These are phyloP conservation scores for Pachypanchax playfairii DNA, from an alignment of 2,113 vertebrate species.

Conservation along the genomic window DNA sequence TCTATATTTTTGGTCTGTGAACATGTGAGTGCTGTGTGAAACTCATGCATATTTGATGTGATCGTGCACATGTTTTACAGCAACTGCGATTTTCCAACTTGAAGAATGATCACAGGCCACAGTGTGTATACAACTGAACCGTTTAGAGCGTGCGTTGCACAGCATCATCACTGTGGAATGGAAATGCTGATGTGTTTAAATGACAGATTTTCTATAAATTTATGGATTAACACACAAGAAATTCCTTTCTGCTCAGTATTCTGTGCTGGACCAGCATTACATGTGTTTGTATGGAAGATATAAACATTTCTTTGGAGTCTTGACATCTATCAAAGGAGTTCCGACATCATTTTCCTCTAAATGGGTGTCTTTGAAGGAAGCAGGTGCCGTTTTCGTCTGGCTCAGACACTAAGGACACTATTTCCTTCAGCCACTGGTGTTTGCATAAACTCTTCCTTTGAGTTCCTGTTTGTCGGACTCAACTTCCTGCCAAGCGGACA, in stretches of 20 bases:
- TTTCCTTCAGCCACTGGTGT: conserved; percentile 73
- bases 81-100: conserved; percentile 19
- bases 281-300: conserved; percentile 6
- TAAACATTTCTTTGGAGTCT: too few species aligned
- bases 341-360: conserved; percentile 57
- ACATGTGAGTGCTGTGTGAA: conserved; percentile 54
- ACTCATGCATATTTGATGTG: conserved; percentile 70
- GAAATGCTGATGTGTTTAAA: conserved; percentile 41
- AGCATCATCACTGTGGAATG: conserved; percentile 39
- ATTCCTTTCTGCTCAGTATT: conserved; percentile 3
- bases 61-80: conserved; percentile 51
- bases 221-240: not conserved
- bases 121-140: conserved; percentile 28
- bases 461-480: conserved; percentile 68
- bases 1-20: conserved; percentile 69
- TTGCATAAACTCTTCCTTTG: conserved; percentile 75
- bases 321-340: conserved; percentile 52
- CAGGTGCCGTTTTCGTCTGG: conserved; percentile 77
- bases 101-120: conserved; percentile 39
- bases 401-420: conserved; percentile 67
- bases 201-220: conserved; percentile 21
- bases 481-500: conserved; percentile 79
- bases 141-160: conserved; percentile 35
- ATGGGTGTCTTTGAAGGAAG: conserved; percentile 70
- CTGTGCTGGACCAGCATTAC: not conserved